A percentile compares a stretch with the other conserved stretches of the same genome.
phyloP scores from a whole-genome alignment of 1,140 invertebrate species.

The Drosophila yakuba region DNA sequence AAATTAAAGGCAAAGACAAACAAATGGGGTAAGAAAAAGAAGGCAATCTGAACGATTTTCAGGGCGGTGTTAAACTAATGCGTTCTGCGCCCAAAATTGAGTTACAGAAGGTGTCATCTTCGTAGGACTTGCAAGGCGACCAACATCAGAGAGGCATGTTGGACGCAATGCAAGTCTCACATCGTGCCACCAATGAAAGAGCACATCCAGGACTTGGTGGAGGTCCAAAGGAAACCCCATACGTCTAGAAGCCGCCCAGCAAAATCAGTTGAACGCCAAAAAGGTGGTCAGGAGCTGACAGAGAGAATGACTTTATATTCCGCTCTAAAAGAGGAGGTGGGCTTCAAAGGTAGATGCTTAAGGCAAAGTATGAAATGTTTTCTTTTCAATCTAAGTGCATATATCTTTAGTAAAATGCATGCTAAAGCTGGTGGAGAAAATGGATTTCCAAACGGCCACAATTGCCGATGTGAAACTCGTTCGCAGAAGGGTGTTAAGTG shows the following conservation, averaged over 20 bases:
- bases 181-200: background rate
- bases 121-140: slow-evolving; percentile 24
- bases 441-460: slow-evolving; percentile 2
- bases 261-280: background rate
- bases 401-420: slow-evolving; percentile 28
- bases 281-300: background rate
- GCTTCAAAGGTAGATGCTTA: background rate
- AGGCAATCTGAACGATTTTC: background rate
- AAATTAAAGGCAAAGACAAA: background rate
- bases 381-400: background rate
- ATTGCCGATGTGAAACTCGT: slow-evolving; percentile 25
- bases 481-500: slow-evolving; percentile 13
- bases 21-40: background rate
- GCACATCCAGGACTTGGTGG: background rate
- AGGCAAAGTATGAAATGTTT: background rate
- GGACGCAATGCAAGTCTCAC: slow-evolving; percentile 28
- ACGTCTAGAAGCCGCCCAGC: background rate
- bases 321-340: background rate
- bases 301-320: too few relatives aligned
- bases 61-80: too few relatives aligned
- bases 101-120: background rate
- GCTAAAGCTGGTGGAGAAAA: slow-evolving; percentile 12
- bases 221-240: background rate
- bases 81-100: too few relatives aligned
- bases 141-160: slow-evolving; percentile 23